Evolutionary conservation across 2,113 vertebrate species (phyloP).

Genomic region (Menura novaehollandiae): DNA sequence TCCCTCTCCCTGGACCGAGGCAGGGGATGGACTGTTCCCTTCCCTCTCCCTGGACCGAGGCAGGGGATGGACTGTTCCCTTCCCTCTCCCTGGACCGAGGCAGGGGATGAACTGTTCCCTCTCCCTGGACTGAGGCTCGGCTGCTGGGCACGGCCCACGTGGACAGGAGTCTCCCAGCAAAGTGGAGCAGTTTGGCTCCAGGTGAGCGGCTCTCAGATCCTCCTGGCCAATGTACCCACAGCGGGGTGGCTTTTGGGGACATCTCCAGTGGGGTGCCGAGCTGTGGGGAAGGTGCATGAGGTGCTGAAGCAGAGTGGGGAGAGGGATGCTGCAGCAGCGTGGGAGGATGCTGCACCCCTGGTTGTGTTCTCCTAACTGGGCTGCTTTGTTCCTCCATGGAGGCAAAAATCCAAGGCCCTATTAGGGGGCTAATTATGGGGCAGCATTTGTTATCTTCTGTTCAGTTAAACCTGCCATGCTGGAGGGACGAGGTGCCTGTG

Average conservation of each 20-base stretch:
- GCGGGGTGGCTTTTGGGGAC: neutral
- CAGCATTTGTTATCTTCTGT: rapidly evolving
- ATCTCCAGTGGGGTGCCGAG: neutral
- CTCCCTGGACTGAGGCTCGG: neutral
- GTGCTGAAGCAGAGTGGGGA: neutral
- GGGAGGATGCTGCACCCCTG: neutral
- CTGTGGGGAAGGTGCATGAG: neutral
- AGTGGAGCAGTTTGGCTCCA: neutral
- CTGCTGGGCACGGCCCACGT: neutral
- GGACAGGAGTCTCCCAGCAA: neutral
- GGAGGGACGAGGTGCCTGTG: neutral
- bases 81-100: no score
- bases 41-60: neutral
- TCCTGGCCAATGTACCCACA: neutral
- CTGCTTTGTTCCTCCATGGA: neutral
- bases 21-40: no score
- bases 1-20: neutral
- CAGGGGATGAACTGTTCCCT: neutral
- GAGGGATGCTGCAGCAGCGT: neutral
- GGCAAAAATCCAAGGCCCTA: neutral
- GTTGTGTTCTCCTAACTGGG: neutral
- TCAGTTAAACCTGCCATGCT: neutral
- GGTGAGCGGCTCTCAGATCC: neutral
- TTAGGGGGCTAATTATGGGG: neutral
- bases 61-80: neutral